Percentiles rank a stretch among this genome's conserved stretches.
Evolutionary conservation across 2,888 invertebrate genomes (phyloP).

Genomic region (Nectonema munidae): DNA sequence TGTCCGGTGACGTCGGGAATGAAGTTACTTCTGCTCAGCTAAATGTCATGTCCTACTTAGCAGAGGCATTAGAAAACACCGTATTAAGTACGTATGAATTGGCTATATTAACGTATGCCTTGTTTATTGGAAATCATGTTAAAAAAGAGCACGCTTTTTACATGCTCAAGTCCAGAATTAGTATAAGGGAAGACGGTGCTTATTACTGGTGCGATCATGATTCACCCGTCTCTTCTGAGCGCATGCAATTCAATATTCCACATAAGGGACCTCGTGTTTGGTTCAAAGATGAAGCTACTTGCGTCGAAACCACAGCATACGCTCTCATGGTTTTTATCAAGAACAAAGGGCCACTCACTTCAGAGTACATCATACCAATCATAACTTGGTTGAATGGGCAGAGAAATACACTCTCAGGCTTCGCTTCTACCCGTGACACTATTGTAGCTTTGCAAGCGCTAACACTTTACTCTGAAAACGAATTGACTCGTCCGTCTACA

Average conservation of each 20-base stretch:
- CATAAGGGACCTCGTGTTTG: constrained; percentile 6
- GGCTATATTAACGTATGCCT: constrained; percentile 39
- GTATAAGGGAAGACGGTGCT: constrained; percentile 1
- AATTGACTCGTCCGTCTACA: constrained; percentile 20
- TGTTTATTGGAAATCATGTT: constrained; percentile 33
- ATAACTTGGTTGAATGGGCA: constrained; percentile 40
- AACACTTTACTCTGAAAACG: constrained; percentile 38
- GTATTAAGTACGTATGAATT: constrained; percentile 33
- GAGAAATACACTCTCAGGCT: constrained; percentile 36
- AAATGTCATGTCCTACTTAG: background rate
- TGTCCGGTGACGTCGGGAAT: background rate
- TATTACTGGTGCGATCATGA: constrained; percentile 7
- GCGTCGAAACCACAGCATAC: constrained; percentile 59
- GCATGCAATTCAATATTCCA: constrained; percentile 9
- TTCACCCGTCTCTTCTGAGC: background rate
- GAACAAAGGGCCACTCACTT: constrained; percentile 21
- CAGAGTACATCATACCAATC: constrained; percentile 27
- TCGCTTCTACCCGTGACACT: constrained; percentile 45
- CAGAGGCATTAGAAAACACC: background rate
- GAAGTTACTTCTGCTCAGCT: background rate
- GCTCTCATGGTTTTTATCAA: constrained; percentile 36
- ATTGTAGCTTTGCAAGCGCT: constrained; percentile 54
- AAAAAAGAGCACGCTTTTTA: constrained; percentile 6
- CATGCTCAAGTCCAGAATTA: background rate
- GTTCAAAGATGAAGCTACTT: constrained; percentile 1